Percentiles rank a stretch among this genome's conserved stretches.
phyloP scores from a whole-genome alignment of 2,888 invertebrate genomes.

The Acronicta aceris region DNA sequence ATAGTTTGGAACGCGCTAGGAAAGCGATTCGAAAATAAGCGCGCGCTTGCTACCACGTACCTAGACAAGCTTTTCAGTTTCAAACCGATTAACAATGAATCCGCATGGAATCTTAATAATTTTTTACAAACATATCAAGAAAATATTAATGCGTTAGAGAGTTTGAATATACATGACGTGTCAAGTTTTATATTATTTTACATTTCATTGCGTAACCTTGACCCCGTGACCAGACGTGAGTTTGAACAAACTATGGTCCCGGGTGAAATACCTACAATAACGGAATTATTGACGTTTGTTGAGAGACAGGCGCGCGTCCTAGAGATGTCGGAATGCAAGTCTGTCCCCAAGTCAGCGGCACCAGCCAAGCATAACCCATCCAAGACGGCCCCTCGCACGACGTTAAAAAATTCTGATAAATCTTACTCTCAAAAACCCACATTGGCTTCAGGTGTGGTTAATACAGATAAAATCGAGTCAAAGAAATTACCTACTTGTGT shows the following conservation, averaged over 20 bases:
- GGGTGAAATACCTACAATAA: not conserved
- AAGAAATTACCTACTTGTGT: not conserved
- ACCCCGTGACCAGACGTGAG: slow-evolving; percentile 10
- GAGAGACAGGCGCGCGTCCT: slow-evolving; percentile 1
- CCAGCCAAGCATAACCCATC: not conserved
- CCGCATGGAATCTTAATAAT: not conserved
- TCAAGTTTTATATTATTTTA: slow-evolving; percentile 13
- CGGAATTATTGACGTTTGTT: not conserved
- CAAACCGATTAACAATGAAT: not conserved
- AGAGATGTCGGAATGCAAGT: not conserved
- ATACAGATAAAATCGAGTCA: not conserved
- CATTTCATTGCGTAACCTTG: slow-evolving; percentile 1
- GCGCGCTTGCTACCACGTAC: slow-evolving; percentile 1
- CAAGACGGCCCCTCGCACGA: not conserved
- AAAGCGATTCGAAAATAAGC: slow-evolving; percentile 2
- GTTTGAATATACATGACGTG: slow-evolving; percentile 7
- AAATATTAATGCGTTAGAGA: slow-evolving; percentile 2
- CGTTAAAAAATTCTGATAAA: not conserved
- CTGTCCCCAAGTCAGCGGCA: not conserved
- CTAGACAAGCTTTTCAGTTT: slow-evolving; percentile 2
- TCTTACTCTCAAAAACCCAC: not conserved
- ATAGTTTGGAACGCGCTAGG: not conserved
- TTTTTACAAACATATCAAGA: slow-evolving; percentile 8
- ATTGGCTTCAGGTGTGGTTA: not conserved
- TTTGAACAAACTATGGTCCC: slow-evolving; percentile 2